Evolutionary conservation across 2,888 invertebrate species (phyloP).

Genomic region (Odontocerum albicorne): DNA sequence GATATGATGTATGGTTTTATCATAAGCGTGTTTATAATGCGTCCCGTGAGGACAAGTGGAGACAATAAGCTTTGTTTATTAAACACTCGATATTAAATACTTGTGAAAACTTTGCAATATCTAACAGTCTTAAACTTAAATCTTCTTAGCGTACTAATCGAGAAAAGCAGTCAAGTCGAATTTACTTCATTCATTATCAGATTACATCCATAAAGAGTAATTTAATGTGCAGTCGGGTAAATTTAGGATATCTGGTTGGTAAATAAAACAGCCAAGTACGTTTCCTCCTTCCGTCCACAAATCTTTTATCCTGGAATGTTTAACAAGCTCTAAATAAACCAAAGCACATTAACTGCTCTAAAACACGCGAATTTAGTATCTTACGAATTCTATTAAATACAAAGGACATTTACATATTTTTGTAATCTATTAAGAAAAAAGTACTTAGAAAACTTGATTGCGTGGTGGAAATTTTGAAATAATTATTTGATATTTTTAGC

Average conservation of each 20-base stretch:
- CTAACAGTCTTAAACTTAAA: no score
- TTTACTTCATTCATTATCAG: not conserved
- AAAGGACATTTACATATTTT: not conserved
- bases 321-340: slow-evolving; percentile 25
- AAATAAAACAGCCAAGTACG: slow-evolving; percentile 25
- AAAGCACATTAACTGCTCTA: slow-evolving; percentile 2
- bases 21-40: no score
- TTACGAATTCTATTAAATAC: not conserved
- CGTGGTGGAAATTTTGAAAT: no score
- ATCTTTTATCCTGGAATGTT: slow-evolving; percentile 20
- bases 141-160: no score
- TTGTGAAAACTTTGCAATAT: no score
- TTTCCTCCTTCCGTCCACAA: slow-evolving; percentile 24
- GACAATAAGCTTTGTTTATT: no score
- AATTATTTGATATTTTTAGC: no score
- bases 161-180: no score
- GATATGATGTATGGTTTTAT: no score
- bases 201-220: slow-evolving; percentile 13
- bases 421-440: not conserved
- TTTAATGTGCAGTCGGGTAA: slow-evolving; percentile 11
- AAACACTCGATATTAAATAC: no score
- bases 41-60: no score
- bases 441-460: not conserved
- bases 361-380: slow-evolving; percentile 11
- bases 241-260: slow-evolving; percentile 16